Conservation (phyloP, 2,113 vertebrate genomes). For the Serilophus lunatus region DNA sequence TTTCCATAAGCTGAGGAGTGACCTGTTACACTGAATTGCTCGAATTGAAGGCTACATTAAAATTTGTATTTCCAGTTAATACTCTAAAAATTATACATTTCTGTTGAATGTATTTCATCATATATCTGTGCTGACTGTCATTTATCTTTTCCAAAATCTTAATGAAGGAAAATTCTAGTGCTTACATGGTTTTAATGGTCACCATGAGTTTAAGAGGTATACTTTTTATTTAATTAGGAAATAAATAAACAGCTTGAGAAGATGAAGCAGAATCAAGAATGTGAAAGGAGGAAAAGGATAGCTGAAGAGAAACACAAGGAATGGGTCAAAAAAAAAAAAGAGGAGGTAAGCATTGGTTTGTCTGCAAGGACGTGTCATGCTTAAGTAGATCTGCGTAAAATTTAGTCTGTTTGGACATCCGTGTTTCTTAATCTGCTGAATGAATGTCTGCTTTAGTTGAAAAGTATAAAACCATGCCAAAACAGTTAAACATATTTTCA, state of each 20-base stretch:
- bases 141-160: neutral
- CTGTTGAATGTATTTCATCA: neutral
- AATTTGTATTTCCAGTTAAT: neutral
- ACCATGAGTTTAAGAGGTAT: neutral
- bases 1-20: slow-evolving; percentile 8
- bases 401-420: neutral
- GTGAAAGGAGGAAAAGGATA: slow-evolving; percentile 75
- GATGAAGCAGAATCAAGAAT: slow-evolving; percentile 71
- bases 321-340: slow-evolving; percentile 86
- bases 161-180: neutral
- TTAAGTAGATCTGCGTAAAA: neutral
- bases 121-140: neutral
- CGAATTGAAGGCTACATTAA: neutral
- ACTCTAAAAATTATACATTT: neutral
- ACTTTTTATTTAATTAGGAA: slow-evolving; percentile 66
- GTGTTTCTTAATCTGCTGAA: neutral
- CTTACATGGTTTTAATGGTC: neutral
- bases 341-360: slow-evolving; percentile 72
- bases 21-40: neutral
- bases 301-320: slow-evolving; percentile 83
- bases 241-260: slow-evolving; percentile 70
- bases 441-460: neutral
- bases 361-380: neutral
- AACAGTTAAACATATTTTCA: neutral
- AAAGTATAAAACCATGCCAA: neutral